A percentile compares a stretch with the other conserved stretches of the same genome.
Conservation (phyloP, 2,888 invertebrate genomes). For the Marronus borbonicus region DNA sequence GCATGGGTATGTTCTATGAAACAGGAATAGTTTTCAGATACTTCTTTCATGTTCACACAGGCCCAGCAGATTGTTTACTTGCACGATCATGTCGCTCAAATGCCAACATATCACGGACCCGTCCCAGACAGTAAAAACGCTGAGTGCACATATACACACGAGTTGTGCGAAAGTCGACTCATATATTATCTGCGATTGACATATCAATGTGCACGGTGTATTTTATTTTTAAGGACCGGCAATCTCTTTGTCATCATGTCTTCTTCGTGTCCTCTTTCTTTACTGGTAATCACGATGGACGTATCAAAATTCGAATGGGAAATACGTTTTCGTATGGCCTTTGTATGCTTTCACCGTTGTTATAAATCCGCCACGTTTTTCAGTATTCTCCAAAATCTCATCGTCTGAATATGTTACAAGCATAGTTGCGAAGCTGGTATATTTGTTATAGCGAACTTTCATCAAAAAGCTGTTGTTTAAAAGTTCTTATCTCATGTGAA, state of each 20-base stretch:
- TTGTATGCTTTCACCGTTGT: slow-evolving; percentile 7
- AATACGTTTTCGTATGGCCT: background rate
- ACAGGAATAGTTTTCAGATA: slow-evolving; percentile 30
- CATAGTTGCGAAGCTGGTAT: no score
- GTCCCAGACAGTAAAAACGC: slow-evolving; percentile 38
- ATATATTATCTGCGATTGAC: slow-evolving; percentile 68
- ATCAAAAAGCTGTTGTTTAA: no score
- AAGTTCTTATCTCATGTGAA: no score
- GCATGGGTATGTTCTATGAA: background rate
- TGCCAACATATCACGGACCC: slow-evolving; percentile 49
- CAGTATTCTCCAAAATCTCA: background rate
- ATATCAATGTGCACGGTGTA: slow-evolving; percentile 65
- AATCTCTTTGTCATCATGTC: slow-evolving; percentile 43
- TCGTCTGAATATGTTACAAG: background rate
- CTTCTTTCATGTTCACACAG: slow-evolving; percentile 12
- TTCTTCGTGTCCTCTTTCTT: slow-evolving; percentile 13
- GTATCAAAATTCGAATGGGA: slow-evolving; percentile 29
- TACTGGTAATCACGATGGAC: slow-evolving; percentile 37
- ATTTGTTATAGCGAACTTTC: no score
- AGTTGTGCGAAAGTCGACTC: slow-evolving; percentile 64
- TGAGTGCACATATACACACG: slow-evolving; percentile 55
- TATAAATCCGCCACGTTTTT: background rate
- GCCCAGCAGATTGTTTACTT: slow-evolving; percentile 34
- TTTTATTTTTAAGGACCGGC: slow-evolving; percentile 68
- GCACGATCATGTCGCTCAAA: slow-evolving; percentile 41